Evolutionary conservation across 2,797 vertebrate species (phyloP).

Genomic region (Podarcis lilfordi): DNA sequence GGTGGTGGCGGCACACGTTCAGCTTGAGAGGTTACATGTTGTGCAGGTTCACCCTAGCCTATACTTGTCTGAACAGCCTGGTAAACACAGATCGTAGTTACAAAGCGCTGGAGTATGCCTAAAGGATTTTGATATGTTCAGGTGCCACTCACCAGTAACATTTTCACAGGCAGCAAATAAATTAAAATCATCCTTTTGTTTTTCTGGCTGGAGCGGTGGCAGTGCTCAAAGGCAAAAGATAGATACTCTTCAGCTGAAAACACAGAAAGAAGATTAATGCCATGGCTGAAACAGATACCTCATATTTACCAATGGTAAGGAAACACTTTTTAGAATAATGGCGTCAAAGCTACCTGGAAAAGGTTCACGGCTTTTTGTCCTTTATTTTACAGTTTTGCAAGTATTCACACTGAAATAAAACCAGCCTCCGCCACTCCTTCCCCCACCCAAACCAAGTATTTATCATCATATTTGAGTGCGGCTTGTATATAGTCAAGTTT

Average conservation of each 20-base stretch:
- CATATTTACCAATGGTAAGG: constrained; percentile 23
- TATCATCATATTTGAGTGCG: neutral
- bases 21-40: neutral
- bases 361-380: neutral
- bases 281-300: rapidly evolving
- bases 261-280: constrained; percentile 17
- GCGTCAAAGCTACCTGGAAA: neutral
- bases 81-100: neutral
- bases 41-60: neutral
- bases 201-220: constrained; percentile 93
- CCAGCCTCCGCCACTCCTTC: neutral
- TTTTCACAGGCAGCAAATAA: constrained; percentile 95
- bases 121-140: neutral
- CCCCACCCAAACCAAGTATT: neutral
- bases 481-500: neutral
- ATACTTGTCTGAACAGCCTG: neutral
- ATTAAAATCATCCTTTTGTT: constrained; percentile 98
- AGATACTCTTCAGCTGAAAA: constrained; percentile 91
- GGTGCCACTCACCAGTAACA: constrained; percentile 88
- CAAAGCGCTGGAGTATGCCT: neutral
- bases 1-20: too few relatives aligned
- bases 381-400: constrained; percentile 1
- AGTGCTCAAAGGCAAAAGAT: constrained; percentile 92
- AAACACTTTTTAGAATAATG: neutral
- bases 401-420: neutral